These are phyloP conservation scores for Andrena dorsata DNA, from an alignment of 2,888 invertebrate genomes.

Conservation along the genomic window DNA sequence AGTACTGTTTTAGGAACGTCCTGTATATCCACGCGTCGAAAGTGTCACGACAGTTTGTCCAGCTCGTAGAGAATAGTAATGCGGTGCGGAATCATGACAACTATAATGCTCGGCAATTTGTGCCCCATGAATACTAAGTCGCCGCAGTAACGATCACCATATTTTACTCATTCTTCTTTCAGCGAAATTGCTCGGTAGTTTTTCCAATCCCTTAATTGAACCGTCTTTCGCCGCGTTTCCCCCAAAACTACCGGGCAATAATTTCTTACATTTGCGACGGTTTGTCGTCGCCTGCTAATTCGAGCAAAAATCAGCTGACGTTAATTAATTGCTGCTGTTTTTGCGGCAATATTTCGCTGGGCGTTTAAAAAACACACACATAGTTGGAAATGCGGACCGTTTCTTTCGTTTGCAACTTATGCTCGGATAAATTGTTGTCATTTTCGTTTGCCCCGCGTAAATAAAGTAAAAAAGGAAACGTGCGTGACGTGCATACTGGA, in stretches of 20 bases:
- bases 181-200: constrained; percentile 8
- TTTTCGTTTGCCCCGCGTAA: neutral
- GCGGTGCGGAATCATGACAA: constrained; percentile 6
- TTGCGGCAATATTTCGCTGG: neutral
- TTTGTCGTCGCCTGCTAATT: constrained; percentile 22
- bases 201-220: constrained; percentile 34
- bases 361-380: neutral
- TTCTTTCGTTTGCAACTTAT: neutral
- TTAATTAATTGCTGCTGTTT: constrained; percentile 18
- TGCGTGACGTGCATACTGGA: neutral
- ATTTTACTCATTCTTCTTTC: constrained; percentile 25
- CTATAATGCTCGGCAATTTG: constrained; percentile 31
- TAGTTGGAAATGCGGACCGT: neutral
- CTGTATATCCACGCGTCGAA: constrained; percentile 11
- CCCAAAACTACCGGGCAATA: neutral
- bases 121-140: constrained; percentile 30
- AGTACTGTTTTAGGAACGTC: constrained; percentile 10
- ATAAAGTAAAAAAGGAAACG: neutral
- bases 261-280: neutral
- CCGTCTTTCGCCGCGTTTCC: constrained; percentile 7
- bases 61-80: constrained; percentile 24
- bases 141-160: constrained; percentile 33
- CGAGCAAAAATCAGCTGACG: constrained; percentile 3
- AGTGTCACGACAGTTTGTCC: constrained; percentile 30
- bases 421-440: neutral